A percentile compares a stretch with the other conserved stretches of the same genome.
These are phyloP conservation scores for Thelohanellus kitauei DNA, from an alignment of 30 jellyfish, hydroid and myxozoan species.

Conservation along the genomic window DNA sequence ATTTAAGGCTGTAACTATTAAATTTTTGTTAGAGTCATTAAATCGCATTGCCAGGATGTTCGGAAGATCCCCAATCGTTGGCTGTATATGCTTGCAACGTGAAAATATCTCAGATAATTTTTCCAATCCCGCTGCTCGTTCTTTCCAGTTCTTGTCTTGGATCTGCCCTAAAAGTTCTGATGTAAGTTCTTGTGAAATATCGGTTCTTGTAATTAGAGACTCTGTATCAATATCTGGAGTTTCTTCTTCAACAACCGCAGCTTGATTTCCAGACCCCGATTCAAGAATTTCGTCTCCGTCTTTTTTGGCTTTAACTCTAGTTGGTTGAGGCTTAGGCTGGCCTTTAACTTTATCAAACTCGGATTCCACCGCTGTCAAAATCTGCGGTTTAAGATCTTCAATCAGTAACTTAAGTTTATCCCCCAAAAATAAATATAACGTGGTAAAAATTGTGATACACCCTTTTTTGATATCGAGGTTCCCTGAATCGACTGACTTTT, in stretches of 20 bases:
- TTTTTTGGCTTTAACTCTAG: too few relatives aligned
- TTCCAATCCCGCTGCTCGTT: constrained; percentile 41
- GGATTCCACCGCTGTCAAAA: constrained; percentile 35
- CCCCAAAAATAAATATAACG: constrained; percentile 34
- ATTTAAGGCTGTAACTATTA: constrained; percentile 19
- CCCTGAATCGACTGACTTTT: not conserved
- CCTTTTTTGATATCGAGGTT: constrained; percentile 4
- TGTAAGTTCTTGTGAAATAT: constrained; percentile 18
- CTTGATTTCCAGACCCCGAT: not conserved
- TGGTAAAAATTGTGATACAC: constrained; percentile 25
- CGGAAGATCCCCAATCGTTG: constrained; percentile 42
- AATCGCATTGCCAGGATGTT: constrained; percentile 21
- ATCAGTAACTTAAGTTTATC: constrained; percentile 22
- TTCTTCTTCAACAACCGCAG: too few relatives aligned
- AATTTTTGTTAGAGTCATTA: constrained; percentile 26
- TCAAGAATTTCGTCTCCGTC: not conserved
- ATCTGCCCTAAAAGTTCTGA: constrained; percentile 18
- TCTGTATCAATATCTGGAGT: too few relatives aligned
- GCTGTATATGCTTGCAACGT: constrained; percentile 24
- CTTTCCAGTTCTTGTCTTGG: constrained; percentile 53
- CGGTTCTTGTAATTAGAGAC: not conserved
- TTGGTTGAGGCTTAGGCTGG: not conserved
- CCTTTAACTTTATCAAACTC: constrained; percentile 38
- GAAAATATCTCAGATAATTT: constrained; percentile 23
- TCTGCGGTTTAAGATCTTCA: constrained; percentile 49